These are phyloP conservation scores for Pomacea canaliculata DNA, from an alignment of 2,888 invertebrate genomes.

Conservation along the genomic window DNA sequence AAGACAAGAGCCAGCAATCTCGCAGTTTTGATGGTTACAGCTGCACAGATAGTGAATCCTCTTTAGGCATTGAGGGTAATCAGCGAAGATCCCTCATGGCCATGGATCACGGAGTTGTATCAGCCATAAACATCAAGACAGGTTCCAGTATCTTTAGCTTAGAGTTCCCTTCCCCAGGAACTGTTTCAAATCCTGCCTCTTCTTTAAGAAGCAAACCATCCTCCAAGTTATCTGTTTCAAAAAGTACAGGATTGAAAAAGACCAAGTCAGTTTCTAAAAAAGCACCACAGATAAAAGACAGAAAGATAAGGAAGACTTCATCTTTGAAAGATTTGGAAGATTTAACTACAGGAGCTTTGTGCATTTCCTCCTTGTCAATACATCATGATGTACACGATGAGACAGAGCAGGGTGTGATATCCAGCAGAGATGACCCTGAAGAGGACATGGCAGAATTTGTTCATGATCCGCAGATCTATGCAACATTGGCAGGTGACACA, in stretches of 20 bases:
- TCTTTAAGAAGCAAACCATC: background rate
- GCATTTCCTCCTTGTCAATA: constrained; percentile 46
- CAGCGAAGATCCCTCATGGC: no score
- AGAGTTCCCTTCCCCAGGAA: constrained; percentile 34
- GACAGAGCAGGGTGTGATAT: constrained; percentile 31
- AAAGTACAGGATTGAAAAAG: constrained; percentile 14
- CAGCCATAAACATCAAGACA: constrained; percentile 63
- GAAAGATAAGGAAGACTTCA: constrained; percentile 16
- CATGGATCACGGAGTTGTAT: constrained; percentile 34
- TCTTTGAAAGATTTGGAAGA: constrained; percentile 25
- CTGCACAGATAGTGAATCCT: no score
- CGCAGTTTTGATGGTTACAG: no score
- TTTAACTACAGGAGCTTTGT: constrained; percentile 43
- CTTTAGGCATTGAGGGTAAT: no score
- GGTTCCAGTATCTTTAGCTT: constrained; percentile 62
- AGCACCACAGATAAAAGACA: constrained; percentile 9
- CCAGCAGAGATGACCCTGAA: constrained; percentile 31
- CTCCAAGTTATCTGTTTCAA: background rate
- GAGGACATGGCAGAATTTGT: constrained; percentile 38
- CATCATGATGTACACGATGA: constrained; percentile 39
- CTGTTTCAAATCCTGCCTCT: constrained; percentile 12
- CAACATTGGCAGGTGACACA: constrained; percentile 62
- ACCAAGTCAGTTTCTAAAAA: constrained; percentile 30
- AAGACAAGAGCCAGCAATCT: no score
- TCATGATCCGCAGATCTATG: constrained; percentile 60